A percentile compares a stretch with the other conserved stretches of the same genome.
These are phyloP conservation scores for Vipera latastei DNA, from an alignment of 2,797 vertebrate genomes.

Conservation along the genomic window DNA sequence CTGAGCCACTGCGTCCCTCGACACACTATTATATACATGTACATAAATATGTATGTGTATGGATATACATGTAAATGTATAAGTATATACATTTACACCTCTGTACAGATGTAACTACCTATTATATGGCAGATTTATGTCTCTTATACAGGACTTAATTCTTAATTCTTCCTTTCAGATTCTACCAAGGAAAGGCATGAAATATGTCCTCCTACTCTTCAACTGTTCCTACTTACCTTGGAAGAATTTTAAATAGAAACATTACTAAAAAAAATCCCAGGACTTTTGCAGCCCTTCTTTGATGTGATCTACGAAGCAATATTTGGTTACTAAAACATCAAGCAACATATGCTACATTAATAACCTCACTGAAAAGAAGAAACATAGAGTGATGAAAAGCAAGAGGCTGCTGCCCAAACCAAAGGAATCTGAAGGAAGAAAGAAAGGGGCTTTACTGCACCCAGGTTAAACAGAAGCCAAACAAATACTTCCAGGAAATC, in stretches of 20 bases:
- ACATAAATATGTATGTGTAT: neutral
- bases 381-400: conserved; percentile 12
- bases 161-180: conserved; percentile 35
- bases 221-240: neutral
- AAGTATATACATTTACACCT: neutral
- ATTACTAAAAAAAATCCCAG: neutral
- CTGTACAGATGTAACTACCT: neutral
- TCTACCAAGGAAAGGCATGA: neutral
- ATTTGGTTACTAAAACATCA: neutral
- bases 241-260: neutral
- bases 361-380: neutral
- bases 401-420: neutral
- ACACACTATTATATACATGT: neutral
- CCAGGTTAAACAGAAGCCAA: neutral
- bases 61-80: neutral
- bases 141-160: neutral
- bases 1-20: no score
- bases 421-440: neutral
- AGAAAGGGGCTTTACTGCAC: neutral
- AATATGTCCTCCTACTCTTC: neutral
- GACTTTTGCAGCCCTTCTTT: neutral
- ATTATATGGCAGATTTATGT: neutral
- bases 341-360: neutral
- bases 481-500: neutral
- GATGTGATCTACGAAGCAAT: neutral